Evolutionary conservation across 1,140 invertebrate genomes (phyloP).

Genomic region (Batillaria attramentaria): DNA sequence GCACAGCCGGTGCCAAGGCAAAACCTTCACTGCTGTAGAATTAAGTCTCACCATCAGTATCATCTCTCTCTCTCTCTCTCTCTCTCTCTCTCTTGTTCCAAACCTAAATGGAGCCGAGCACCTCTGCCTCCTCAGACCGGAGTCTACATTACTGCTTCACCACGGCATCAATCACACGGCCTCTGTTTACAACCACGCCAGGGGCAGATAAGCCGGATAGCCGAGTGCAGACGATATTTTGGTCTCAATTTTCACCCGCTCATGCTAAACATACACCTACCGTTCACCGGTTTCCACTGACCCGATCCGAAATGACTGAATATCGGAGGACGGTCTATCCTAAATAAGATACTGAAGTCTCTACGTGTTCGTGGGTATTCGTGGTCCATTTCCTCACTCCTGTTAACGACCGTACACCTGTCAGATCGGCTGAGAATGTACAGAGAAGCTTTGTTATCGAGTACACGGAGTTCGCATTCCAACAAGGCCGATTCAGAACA

Average conservation of each 20-base stretch:
- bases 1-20: no score
- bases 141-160: neutral
- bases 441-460: no score
- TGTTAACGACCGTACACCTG: neutral
- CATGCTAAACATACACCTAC: neutral
- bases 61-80: neutral
- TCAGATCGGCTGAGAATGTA: no score
- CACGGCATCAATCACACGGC: slow-evolving; percentile 12
- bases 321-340: no score
- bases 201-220: slow-evolving; percentile 9
- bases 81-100: neutral
- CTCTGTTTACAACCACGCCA: neutral
- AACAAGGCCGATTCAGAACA: no score
- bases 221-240: slow-evolving; percentile 22
- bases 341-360: no score
- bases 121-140: neutral
- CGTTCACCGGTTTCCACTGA: neutral
- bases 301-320: neutral
- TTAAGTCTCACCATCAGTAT: no score
- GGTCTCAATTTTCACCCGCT: neutral
- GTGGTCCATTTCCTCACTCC: neutral
- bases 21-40: no score
- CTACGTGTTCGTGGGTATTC: neutral
- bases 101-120: slow-evolving; percentile 16
- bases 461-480: no score